Evolutionary conservation across 2,888 invertebrate genomes (phyloP).

Genomic region (Podabrus alpinus): DNA sequence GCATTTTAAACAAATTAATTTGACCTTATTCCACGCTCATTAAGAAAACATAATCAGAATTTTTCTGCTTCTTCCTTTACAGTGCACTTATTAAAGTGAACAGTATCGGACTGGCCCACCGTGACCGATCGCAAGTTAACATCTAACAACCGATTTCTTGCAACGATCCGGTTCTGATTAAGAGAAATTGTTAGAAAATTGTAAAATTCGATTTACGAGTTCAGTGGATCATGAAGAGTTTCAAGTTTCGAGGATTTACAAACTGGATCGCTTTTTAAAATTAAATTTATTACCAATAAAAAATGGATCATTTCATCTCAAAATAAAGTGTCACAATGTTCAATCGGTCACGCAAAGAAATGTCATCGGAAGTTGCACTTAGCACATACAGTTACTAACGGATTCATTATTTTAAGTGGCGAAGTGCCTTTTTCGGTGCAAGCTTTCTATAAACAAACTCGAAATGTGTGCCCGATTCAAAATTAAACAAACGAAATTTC

Average conservation of each 20-base stretch:
- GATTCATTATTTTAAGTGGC: neutral
- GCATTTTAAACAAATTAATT: slow-evolving; percentile 4
- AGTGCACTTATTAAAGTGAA: neutral
- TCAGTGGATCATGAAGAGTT: no score
- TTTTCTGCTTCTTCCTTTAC: neutral
- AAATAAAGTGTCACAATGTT: neutral
- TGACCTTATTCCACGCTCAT: slow-evolving; percentile 7
- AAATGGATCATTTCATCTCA: neutral
- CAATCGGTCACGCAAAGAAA: slow-evolving; percentile 2
- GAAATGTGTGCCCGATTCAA: neutral
- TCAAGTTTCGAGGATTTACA: no score
- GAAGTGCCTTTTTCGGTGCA: neutral
- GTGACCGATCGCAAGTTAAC: neutral
- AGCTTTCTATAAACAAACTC: neutral
- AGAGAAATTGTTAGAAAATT: neutral
- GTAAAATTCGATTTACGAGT: neutral
- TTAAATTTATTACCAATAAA: neutral
- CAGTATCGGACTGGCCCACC: neutral
- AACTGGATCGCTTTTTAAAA: neutral
- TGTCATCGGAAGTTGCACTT: slow-evolving; percentile 1
- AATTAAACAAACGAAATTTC: neutral
- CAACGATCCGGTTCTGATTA: neutral
- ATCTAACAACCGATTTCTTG: neutral
- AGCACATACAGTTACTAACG: neutral
- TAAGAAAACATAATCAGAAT: slow-evolving; percentile 4